A percentile compares a stretch with the other conserved stretches of the same genome.
Conservation (phyloP, 2,113 vertebrate species). For the Pionites leucogaster region DNA sequence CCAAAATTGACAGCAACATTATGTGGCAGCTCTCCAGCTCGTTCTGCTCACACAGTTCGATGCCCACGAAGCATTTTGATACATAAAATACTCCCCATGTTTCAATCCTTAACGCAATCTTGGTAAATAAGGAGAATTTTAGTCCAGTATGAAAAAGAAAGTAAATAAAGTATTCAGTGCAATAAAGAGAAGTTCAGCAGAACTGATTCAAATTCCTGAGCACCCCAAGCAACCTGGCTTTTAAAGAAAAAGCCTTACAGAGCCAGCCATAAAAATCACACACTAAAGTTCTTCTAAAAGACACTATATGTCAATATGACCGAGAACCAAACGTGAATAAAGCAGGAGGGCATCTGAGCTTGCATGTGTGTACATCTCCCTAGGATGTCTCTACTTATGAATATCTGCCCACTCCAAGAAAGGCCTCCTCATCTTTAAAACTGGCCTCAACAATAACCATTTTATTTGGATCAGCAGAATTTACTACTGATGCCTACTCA, state of each 20-base stretch:
- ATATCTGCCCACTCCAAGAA: neutral
- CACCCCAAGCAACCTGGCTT: neutral
- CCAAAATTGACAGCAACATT: neutral
- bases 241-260: neutral
- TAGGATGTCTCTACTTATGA: neutral
- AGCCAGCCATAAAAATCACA: neutral
- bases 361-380: neutral
- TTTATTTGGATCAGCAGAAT: neutral
- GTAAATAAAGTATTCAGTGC: neutral
- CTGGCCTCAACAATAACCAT: neutral
- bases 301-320: neutral
- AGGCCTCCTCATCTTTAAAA: neutral
- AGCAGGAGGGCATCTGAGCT: neutral
- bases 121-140: neutral
- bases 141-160: neutral
- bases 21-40: neutral
- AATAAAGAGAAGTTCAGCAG: neutral
- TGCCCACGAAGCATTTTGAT: neutral
- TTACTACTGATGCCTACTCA: neutral
- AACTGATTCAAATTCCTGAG: neutral
- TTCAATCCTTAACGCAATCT: neutral
- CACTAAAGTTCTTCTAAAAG: neutral
- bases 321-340: neutral
- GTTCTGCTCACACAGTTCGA: neutral
- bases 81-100: neutral